Evolutionary conservation across 2,113 vertebrate genomes (phyloP).

Genomic region (Vulpes ferrilata): DNA sequence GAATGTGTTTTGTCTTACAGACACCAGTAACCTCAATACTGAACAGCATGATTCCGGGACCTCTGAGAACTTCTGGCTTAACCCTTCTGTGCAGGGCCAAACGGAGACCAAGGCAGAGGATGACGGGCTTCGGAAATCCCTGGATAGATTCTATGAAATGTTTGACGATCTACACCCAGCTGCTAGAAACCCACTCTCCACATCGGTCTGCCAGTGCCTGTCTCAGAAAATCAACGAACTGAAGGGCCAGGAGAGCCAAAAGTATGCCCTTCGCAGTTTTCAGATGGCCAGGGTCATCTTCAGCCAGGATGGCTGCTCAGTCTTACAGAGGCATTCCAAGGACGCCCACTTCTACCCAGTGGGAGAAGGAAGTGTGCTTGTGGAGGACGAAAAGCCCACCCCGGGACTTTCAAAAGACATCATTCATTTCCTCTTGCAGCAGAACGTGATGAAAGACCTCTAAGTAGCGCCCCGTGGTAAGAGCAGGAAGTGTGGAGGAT

Average conservation of each 20-base stretch:
- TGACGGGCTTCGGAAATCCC: constrained; percentile 77
- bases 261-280: constrained; percentile 82
- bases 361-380: background rate
- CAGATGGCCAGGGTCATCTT: constrained; percentile 88
- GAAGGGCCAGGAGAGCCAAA: constrained; percentile 62
- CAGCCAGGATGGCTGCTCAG: constrained; percentile 83
- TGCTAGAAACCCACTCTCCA: constrained; percentile 38
- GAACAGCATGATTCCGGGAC: constrained; percentile 42
- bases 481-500: background rate
- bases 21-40: constrained; percentile 39
- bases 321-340: constrained; percentile 80
- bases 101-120: constrained; percentile 17
- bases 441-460: constrained; percentile 42
- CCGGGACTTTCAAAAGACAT: constrained; percentile 89
- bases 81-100: background rate
- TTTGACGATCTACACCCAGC: constrained; percentile 60
- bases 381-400: constrained; percentile 69
- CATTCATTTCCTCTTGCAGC: constrained; percentile 83
- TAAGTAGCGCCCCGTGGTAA: background rate
- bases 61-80: constrained; percentile 15
- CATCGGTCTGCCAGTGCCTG: constrained; percentile 77
- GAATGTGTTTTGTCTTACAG: constrained; percentile 83
- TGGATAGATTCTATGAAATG: constrained; percentile 87
- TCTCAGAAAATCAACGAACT: constrained; percentile 84
- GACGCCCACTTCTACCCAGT: constrained; percentile 82